These are phyloP conservation scores for Malurus elegans DNA, from an alignment of 2,113 vertebrate species.

Conservation along the genomic window DNA sequence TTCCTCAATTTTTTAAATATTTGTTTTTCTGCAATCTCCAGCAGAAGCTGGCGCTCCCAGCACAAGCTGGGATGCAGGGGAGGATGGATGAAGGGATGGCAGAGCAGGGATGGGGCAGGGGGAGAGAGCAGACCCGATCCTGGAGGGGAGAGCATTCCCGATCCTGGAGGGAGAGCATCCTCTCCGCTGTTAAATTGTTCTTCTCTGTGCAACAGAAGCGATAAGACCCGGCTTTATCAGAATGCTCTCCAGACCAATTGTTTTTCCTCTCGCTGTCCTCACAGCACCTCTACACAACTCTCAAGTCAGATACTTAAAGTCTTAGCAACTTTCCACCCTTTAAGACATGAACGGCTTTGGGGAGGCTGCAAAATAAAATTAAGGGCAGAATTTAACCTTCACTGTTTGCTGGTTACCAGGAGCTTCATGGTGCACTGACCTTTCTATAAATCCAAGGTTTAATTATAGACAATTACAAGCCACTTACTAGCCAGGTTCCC, in stretches of 20 bases:
- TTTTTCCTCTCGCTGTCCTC: not conserved
- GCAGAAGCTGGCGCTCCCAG: not conserved
- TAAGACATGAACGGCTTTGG: not conserved
- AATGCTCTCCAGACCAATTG: not conserved
- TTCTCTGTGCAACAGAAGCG: not conserved
- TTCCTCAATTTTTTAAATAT: not conserved
- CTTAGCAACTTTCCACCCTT: not conserved
- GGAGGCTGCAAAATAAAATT: not conserved
- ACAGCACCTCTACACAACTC: not conserved
- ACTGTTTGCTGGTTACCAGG: not conserved
- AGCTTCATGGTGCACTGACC: not conserved
- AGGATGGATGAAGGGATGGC: not conserved
- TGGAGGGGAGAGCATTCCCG: not conserved
- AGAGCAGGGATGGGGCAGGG: not conserved
- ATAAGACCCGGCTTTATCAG: slow-evolving; percentile 29
- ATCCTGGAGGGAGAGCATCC: slow-evolving; percentile 6
- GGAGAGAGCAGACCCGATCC: not conserved
- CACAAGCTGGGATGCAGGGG: not conserved
- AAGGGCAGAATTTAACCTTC: not conserved
- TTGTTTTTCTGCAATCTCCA: not conserved
- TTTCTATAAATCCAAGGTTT: not conserved
- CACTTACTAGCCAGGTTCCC: not conserved
- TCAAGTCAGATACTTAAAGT: not conserved
- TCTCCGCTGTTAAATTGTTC: not conserved
- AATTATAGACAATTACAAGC: not conserved